Conservation (phyloP, 2,113 vertebrate species). For the Oenanthe oenanthe region DNA sequence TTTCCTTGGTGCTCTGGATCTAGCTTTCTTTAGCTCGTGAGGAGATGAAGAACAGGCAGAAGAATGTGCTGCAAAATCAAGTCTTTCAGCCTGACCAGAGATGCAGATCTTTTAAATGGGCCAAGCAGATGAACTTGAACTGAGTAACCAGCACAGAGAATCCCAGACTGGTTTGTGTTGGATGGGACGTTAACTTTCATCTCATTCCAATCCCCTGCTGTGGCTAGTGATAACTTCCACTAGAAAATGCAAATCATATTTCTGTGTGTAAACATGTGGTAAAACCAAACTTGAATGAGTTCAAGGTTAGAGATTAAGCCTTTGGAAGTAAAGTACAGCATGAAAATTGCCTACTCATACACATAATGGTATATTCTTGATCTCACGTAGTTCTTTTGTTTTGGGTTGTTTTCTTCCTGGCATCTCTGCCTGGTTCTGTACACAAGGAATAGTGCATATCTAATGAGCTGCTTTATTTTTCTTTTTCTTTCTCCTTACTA, state of each 20-base stretch:
- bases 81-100: neutral
- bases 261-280: neutral
- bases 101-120: neutral
- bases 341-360: neutral
- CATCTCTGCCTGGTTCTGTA: neutral
- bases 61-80: neutral
- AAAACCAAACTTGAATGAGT: neutral
- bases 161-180: neutral
- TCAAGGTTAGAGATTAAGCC: neutral
- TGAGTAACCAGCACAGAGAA: neutral
- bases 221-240: neutral
- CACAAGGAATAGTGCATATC: neutral
- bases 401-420: neutral
- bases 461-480: neutral
- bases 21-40: neutral
- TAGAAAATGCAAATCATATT: neutral
- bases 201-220: neutral
- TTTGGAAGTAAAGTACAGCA: neutral
- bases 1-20: neutral
- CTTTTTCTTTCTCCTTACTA: rapidly evolving
- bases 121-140: neutral
- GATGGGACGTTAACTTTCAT: neutral
- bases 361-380: neutral
- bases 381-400: neutral
- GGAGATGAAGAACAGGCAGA: neutral